Conservation (phyloP, 2,113 vertebrate species). For the Microtus ochrogaster region DNA sequence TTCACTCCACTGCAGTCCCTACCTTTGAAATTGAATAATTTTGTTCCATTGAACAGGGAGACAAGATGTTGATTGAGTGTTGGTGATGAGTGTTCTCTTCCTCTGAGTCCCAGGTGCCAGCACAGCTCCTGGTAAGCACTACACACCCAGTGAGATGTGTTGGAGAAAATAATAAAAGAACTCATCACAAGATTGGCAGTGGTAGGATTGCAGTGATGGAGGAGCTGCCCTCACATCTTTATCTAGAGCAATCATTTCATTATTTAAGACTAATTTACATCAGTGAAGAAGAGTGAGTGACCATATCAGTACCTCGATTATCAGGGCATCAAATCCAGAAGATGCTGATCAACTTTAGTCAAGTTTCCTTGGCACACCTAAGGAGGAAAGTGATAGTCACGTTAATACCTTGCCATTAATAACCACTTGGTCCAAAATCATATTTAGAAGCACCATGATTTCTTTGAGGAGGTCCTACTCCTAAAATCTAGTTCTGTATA, state of each 20-base stretch:
- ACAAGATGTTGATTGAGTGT: not conserved
- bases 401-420: not conserved
- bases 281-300: not conserved
- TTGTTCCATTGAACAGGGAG: not conserved
- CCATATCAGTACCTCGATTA: not conserved
- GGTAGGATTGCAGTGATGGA: not conserved
- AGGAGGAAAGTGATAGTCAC: not conserved
- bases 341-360: not conserved
- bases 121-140: not conserved
- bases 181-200: not conserved
- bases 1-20: not conserved
- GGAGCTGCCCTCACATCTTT: not conserved
- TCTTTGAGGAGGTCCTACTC: not conserved
- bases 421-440: not conserved
- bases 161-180: not conserved
- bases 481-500: not conserved
- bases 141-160: not conserved
- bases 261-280: not conserved
- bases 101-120: not conserved
- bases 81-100: not conserved
- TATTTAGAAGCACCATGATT: not conserved
- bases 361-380: not conserved
- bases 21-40: not conserved
- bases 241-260: constrained; percentile 7
- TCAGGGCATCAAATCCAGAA: not conserved